Evolutionary conservation across 35 echinoderm and acorn worm species (phyloP).

Genomic region (Chiridota heheva): DNA sequence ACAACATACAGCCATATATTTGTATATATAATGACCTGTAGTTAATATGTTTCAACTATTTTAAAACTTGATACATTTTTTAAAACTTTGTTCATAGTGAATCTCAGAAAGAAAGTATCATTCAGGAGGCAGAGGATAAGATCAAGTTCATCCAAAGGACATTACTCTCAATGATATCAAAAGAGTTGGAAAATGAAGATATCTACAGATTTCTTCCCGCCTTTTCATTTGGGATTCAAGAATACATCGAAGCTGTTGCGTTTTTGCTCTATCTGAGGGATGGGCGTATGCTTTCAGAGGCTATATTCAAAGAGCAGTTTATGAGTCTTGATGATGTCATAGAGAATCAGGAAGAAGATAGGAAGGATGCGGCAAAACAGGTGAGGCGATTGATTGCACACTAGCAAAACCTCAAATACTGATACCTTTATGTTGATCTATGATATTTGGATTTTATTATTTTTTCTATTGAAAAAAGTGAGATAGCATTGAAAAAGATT

Average conservation of each 20-base stretch:
- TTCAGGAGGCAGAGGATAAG: conserved; percentile 66
- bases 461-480: no score
- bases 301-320: conserved; percentile 38
- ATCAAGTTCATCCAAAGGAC: conserved; percentile 26
- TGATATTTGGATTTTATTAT: no score
- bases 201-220: conserved; percentile 58
- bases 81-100: conserved; percentile 29
- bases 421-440: no score
- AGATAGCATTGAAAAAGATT: no score
- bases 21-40: no score
- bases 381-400: no score
- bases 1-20: no score
- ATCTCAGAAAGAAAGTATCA: conserved; percentile 34
- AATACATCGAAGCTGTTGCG: conserved; percentile 82
- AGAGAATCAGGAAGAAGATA: conserved; percentile 1
- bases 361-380: background rate
- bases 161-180: background rate
- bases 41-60: background rate
- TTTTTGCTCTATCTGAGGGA: conserved; percentile 63
- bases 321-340: background rate
- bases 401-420: no score
- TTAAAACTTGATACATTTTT: background rate
- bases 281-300: conserved; percentile 35
- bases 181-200: conserved; percentile 49
- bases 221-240: conserved; percentile 73